Base-by-base conservation (phyloP, 2,797 vertebrate species). In the Ptychobarbus kaznakovi region DNA sequence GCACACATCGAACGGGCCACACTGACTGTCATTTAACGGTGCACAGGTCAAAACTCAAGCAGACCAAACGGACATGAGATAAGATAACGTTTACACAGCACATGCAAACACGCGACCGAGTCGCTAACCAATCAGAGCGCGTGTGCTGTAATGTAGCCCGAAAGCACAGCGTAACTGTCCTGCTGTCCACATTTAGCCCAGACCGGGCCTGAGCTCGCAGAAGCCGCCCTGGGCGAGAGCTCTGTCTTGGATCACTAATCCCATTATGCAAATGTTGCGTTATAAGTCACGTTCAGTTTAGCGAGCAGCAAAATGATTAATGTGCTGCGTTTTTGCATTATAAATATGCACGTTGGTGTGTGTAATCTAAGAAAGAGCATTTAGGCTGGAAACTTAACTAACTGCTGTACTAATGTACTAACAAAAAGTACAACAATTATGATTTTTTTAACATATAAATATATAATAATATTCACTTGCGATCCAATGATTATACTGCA, bases 251-350 rank as follows among this genome's bases (percentile, higher is more conserved):
- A 85, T 86, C 61, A 78, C 88, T 92, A 92, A 94, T 94, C 90
- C 92, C 88, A 92, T 94, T 93, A 94, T 93, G 91, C 87, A 92
- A 93, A 94, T 92, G 51, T 20, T 56, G 83, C 91, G 92, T 93
- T 92, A 93, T 92, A 91, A 93, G 92, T 94, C 92, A 93, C 51
- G 75, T 79, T 90, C 88, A 81, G 86, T 92, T 93, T 92, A 91
- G 87, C 90, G 25, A 58, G 69, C 63, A 80, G 86, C 68, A 69
- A 68, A 66, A 61, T 82, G 81, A 87, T 86, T 93, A 89, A 93
- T 91, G 90, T 91, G 83, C 35, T 87, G 85, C 84, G 89, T 87
- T 88, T 87, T 86, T 88, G 89, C 69, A 87, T 87, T 91, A 85
- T 58, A 78, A 75, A 81, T 81, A 82, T 84, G 7, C n/a, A 79